Conservation (phyloP, 2,888 invertebrate genomes). For the Lasioglossum marginatum region DNA sequence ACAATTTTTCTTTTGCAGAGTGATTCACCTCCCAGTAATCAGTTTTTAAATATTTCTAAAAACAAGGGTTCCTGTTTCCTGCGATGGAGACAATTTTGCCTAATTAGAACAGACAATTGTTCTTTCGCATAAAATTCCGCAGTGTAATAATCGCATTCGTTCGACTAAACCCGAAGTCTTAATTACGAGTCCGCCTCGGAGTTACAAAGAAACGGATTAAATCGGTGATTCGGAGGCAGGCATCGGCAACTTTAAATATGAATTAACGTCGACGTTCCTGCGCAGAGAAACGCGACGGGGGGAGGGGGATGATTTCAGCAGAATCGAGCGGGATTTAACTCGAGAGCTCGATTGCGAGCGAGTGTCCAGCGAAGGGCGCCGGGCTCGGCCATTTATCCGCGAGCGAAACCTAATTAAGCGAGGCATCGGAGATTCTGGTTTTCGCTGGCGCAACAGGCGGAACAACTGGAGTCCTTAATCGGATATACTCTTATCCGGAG, state of each 20-base stretch:
- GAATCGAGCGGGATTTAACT: background rate
- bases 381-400: background rate
- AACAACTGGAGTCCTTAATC: conserved; percentile 12
- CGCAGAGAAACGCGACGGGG: background rate
- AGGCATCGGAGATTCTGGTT: background rate
- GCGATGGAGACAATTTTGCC: no score
- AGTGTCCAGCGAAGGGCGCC: background rate
- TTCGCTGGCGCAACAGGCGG: conserved; percentile 24
- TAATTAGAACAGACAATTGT: no score
- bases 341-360: background rate
- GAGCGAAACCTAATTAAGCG: conserved; percentile 1
- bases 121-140: background rate
- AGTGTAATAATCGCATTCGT: background rate
- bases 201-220: background rate
- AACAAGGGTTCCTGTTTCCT: accelerated
- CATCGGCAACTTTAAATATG: background rate
- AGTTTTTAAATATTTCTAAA: no score
- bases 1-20: no score
- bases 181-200: background rate
- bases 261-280: background rate
- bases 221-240: background rate
- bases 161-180: background rate
- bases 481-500: conserved; percentile 1
- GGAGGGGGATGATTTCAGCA: background rate
- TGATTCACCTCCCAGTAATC: no score